These are phyloP conservation scores for Myiotriccus ornatus DNA, from an alignment of 2,797 vertebrate genomes.

Conservation along the genomic window DNA sequence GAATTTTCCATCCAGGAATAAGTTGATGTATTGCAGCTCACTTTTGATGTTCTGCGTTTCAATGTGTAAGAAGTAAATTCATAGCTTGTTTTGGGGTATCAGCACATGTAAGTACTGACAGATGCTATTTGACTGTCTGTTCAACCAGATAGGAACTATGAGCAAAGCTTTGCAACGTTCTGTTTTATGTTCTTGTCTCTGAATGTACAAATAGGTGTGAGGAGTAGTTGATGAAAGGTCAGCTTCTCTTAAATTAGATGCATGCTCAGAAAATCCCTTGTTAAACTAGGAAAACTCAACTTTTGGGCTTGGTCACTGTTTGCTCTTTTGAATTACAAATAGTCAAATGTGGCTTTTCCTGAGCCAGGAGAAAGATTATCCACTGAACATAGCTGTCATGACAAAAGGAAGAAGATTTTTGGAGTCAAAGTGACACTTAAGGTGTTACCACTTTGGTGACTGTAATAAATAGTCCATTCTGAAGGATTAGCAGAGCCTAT, in stretches of 20 bases:
- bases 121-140: background rate
- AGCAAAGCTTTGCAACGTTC: background rate
- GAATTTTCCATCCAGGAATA: background rate
- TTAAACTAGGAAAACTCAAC: background rate
- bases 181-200: background rate
- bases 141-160: background rate
- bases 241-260: background rate
- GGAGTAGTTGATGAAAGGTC: background rate
- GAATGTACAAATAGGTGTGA: background rate
- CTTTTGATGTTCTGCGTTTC: background rate
- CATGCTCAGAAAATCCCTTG: background rate
- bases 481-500: background rate
- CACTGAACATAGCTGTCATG: background rate
- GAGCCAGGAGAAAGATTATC: background rate
- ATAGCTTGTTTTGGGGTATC: background rate
- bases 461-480: background rate
- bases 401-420: background rate
- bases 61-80: background rate
- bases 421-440: background rate
- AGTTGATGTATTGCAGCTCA: background rate
- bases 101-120: background rate
- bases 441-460: background rate
- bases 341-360: background rate
- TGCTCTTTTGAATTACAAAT: background rate
- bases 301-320: background rate